Evolutionary conservation across 2,888 invertebrate genomes (phyloP), one percentile per base, ranked within the genome.

Genomic region (Brachypalpus laphriformis): DNA sequence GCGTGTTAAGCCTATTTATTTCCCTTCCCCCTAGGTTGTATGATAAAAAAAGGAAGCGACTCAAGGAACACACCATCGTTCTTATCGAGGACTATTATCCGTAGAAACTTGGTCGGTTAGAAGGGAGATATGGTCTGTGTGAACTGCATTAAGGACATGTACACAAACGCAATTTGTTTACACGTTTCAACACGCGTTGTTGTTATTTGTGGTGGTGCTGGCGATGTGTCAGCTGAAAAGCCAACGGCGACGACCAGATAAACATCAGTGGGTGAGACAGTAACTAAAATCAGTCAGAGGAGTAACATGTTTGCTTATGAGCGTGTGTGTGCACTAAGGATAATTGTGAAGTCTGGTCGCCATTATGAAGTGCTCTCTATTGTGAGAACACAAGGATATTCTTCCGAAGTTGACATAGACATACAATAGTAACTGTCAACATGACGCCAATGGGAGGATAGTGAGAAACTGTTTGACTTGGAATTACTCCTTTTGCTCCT

Each of bases 131-230:
- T 76, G 63, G 22, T n/a, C n/a, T n/a, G 37, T 71, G 76, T 63
- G 82, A 59, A 82, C 57, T 77, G 70, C 71, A 71, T 71, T 71
- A 59, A 71, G 57, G 49, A 77, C 59, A 40, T 59, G 72, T 68
- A 78, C 54, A 82, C 61, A 83, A 66, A 80, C 81, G 83, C 75
- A 85, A 75, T 83, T 83, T 83, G 83, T 83, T 83, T 80, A 83
- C 83, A 74, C 83, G 66, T 74, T 70, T 78, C 56, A 80, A 72
- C 80, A 83, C 72, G 80, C 71, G 49, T 40, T 40, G 40, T n/a
- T 68, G 49, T 40, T 34, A 18, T 31, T 56, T 49, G 74, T 51
- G 25, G 61, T 59, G 66, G 54, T 61, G 54, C 54, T 59, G 54
- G 70, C 20, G 47, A 82, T 63, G 77, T 82, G 82, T 77, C 77